Evolutionary conservation across 2,113 vertebrate species (phyloP).

Genomic region (Elachura formosa): DNA sequence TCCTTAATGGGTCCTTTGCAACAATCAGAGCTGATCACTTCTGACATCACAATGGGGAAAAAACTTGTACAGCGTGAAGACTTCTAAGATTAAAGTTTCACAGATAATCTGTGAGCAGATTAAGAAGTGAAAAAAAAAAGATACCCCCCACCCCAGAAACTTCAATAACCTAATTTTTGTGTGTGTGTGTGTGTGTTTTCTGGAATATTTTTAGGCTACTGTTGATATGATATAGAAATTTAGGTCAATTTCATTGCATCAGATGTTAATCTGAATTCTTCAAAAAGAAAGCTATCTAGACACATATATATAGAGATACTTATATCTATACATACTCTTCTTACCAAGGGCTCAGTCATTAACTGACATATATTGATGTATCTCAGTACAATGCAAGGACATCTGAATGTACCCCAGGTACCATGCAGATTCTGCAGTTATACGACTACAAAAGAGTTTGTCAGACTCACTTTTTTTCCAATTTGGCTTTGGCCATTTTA

Average conservation of each 20-base stretch:
- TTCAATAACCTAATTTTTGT: not conserved
- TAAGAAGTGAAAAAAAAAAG: not conserved
- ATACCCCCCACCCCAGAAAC: not conserved
- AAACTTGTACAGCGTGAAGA: not conserved
- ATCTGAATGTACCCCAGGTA: not conserved
- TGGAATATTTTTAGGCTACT: slow-evolving; percentile 1
- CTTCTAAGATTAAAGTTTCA: not conserved
- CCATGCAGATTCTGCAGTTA: not conserved
- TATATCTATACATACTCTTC: not conserved
- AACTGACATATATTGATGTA: not conserved
- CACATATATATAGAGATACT: not conserved
- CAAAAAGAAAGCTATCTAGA: not conserved
- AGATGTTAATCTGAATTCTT: slow-evolving; percentile 7
- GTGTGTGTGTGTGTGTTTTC: too few relatives aligned
- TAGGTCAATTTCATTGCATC: not conserved
- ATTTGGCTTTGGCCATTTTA: not conserved
- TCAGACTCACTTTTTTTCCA: not conserved
- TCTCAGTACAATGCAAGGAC: not conserved
- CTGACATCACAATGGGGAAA: not conserved
- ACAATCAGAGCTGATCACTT: slow-evolving; percentile 26
- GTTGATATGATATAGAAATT: slow-evolving; percentile 9
- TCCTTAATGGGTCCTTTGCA: not conserved
- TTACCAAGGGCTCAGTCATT: not conserved
- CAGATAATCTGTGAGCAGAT: slow-evolving; percentile 1
- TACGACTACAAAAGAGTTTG: not conserved